These are phyloP conservation scores for Scolopax mira DNA, from an alignment of 2,113 vertebrate genomes.

Conservation along the genomic window DNA sequence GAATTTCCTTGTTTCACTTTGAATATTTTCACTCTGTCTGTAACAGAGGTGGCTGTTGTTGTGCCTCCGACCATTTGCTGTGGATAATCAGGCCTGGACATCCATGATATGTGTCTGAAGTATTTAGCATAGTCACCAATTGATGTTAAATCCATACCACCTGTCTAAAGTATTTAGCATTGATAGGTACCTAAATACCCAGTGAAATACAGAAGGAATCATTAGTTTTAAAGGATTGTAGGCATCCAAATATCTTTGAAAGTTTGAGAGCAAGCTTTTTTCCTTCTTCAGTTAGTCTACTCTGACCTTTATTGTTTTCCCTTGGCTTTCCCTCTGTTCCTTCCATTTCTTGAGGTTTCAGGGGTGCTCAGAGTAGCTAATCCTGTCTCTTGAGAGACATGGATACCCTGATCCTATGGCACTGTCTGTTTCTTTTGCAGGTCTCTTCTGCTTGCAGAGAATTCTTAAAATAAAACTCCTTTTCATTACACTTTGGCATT, in stretches of 20 bases:
- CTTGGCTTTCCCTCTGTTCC: background rate
- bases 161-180: background rate
- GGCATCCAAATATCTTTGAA: background rate
- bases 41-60: background rate
- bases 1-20: background rate
- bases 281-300: background rate
- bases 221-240: background rate
- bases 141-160: background rate
- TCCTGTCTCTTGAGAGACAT: background rate
- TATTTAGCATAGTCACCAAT: background rate
- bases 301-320: background rate
- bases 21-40: background rate
- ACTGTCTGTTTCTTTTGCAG: background rate
- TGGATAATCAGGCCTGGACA: background rate
- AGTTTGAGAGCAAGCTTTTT: background rate
- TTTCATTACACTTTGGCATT: background rate
- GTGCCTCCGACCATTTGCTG: background rate
- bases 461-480: constrained; percentile 15
- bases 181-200: background rate
- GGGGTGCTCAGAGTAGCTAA: background rate
- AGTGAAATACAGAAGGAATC: background rate
- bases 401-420: background rate
- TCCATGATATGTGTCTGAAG: background rate
- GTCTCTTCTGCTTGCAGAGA: background rate
- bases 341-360: background rate